These are phyloP conservation scores for Gandaritis pyraliata DNA, from an alignment of 2,888 invertebrate genomes.

Conservation along the genomic window DNA sequence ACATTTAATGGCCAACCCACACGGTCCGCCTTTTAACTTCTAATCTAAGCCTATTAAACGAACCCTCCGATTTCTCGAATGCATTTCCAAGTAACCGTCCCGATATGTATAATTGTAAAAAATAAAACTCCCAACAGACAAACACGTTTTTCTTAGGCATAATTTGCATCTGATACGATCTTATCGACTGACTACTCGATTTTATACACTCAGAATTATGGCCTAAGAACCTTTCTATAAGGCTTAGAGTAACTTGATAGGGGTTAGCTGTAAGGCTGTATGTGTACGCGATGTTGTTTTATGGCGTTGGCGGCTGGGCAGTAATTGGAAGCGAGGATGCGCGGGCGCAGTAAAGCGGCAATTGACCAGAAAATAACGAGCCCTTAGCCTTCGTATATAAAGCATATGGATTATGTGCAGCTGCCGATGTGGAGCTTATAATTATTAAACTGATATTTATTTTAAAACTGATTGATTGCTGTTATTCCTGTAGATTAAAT, in stretches of 20 bases:
- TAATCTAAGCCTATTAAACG: constrained; percentile 83
- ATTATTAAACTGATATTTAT: constrained; percentile 48
- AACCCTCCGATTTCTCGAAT: constrained; percentile 77
- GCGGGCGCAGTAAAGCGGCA: constrained; percentile 82
- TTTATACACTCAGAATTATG: constrained; percentile 27
- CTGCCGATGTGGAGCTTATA: constrained; percentile 65
- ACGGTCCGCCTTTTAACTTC: constrained; percentile 78
- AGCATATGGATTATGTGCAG: constrained; percentile 71
- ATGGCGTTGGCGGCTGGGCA: constrained; percentile 80
- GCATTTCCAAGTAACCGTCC: constrained; percentile 82
- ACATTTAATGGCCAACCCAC: constrained; percentile 68
- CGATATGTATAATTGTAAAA: constrained; percentile 80
- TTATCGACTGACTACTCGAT: constrained; percentile 35
- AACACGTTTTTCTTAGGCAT: constrained; percentile 83
- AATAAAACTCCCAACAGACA: constrained; percentile 79
- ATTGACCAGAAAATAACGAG: constrained; percentile 85
- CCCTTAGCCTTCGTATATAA: constrained; percentile 62
- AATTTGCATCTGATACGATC: constrained; percentile 72
- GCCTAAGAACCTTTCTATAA: constrained; percentile 20
- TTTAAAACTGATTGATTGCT: constrained; percentile 20
- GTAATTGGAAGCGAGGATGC: constrained; percentile 84
- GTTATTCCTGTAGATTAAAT: background rate
- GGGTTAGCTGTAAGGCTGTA: constrained; percentile 47
- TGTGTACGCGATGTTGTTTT: constrained; percentile 56
- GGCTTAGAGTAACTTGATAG: constrained; percentile 41